phyloP scores from a whole-genome alignment of 1,140 invertebrate species.

The Carcinoscorpius rotundicauda region DNA sequence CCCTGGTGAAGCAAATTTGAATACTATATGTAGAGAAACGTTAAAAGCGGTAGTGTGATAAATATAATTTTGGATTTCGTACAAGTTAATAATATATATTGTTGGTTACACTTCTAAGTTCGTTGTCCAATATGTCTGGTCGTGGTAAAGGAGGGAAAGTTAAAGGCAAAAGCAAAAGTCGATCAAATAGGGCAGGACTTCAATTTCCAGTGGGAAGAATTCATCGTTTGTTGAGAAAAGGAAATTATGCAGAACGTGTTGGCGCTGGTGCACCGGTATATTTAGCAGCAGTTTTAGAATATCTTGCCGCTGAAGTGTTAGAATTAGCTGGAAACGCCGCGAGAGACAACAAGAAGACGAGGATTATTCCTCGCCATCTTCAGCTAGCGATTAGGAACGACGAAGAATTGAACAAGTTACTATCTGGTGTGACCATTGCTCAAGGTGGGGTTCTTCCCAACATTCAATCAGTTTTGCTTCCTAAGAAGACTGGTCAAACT shows the following conservation, averaged over 20 bases:
- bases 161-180: constrained; percentile 43
- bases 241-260: constrained; percentile 25
- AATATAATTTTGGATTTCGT: too few species aligned
- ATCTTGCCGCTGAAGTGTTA: constrained; percentile 38
- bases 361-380: constrained; percentile 50
- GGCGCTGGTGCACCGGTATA: constrained; percentile 33
- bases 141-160: constrained; percentile 41
- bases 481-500: constrained; percentile 46
- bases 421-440: constrained; percentile 65
- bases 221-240: constrained; percentile 34
- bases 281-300: constrained; percentile 39
- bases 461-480: constrained; percentile 53
- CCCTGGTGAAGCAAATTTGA: too few species aligned
- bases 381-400: constrained; percentile 74
- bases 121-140: constrained; percentile 31
- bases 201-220: constrained; percentile 38
- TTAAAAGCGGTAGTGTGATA: too few species aligned
- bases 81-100: too few species aligned
- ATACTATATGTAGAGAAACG: too few species aligned
- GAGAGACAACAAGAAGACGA: constrained; percentile 40
- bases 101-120: too few species aligned
- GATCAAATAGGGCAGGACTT: constrained; percentile 46
- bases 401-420: constrained; percentile 64
- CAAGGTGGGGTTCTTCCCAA: constrained; percentile 66
- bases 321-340: constrained; percentile 62